phyloP scores from a whole-genome alignment of 2,888 invertebrate genomes.

The Amphipoea oculea region DNA sequence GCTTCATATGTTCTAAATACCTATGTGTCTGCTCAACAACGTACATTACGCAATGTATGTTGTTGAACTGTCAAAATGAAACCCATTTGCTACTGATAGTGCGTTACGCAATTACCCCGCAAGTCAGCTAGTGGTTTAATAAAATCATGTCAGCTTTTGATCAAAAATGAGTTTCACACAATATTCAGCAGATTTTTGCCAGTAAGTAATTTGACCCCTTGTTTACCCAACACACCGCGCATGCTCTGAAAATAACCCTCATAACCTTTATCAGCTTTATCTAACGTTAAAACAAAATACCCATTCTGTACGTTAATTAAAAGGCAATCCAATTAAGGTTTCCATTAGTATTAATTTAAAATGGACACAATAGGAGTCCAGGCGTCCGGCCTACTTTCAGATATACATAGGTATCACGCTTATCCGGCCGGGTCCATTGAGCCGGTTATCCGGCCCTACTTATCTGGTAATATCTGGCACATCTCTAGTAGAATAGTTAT shows the following conservation, averaged over 20 bases:
- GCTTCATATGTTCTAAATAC: too few species aligned
- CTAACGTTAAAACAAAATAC: slow-evolving; percentile 28
- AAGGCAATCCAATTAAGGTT: slow-evolving; percentile 47
- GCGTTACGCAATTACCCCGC: too few species aligned
- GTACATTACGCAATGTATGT: too few species aligned
- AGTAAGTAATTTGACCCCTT: neutral
- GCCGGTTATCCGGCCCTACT: slow-evolving; percentile 64
- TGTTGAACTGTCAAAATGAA: too few species aligned
- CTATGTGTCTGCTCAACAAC: too few species aligned
- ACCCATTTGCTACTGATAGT: too few species aligned
- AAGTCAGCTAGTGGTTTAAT: neutral
- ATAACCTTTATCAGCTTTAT: slow-evolving; percentile 15
- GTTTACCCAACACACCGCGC: neutral
- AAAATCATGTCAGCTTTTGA: neutral
- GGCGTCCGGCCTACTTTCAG: slow-evolving; percentile 67
- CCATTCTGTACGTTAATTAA: slow-evolving; percentile 40
- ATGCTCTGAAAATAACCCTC: slow-evolving; percentile 1
- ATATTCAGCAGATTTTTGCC: neutral
- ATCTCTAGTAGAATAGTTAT: slow-evolving; percentile 25
- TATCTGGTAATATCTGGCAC: slow-evolving; percentile 35
- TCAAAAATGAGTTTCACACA: neutral
- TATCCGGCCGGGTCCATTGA: slow-evolving; percentile 66
- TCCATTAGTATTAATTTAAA: slow-evolving; percentile 49
- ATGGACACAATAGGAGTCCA: slow-evolving; percentile 24
- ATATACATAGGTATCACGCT: slow-evolving; percentile 64